These are phyloP conservation scores for Pardalotus punctatus DNA, from an alignment of 2,113 vertebrate species.

Conservation along the genomic window DNA sequence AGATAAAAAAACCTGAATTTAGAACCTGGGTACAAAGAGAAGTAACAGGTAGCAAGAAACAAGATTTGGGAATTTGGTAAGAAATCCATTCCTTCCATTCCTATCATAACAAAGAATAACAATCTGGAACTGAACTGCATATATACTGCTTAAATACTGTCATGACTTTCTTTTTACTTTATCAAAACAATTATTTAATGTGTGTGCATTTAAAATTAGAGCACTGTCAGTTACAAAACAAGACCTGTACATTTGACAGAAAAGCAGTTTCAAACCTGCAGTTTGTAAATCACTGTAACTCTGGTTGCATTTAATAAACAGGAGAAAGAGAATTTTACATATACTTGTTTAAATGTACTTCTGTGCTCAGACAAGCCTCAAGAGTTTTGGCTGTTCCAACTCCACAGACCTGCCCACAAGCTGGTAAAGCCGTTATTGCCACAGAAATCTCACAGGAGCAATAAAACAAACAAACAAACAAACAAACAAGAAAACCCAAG, in stretches of 20 bases:
- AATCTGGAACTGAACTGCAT: background rate
- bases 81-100: background rate
- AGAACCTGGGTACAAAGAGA: background rate
- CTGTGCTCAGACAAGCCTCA: background rate
- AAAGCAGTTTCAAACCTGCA: background rate
- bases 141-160: background rate
- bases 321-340: background rate
- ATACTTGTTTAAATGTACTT: background rate
- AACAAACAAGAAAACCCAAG: background rate
- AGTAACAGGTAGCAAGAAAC: background rate
- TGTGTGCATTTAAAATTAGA: background rate
- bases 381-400: background rate
- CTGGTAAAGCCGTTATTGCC: conserved; percentile 25
- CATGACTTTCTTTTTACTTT: background rate
- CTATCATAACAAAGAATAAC: background rate
- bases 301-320: background rate
- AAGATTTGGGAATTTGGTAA: background rate
- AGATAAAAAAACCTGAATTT: background rate
- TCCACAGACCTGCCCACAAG: background rate
- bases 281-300: background rate
- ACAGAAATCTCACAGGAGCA: background rate
- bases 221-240: background rate
- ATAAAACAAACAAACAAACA: background rate
- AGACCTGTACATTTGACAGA: background rate
- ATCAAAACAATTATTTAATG: background rate